Evolutionary conservation across 2,888 invertebrate genomes (phyloP).

Genomic region (Andricus quercusramuli): DNA sequence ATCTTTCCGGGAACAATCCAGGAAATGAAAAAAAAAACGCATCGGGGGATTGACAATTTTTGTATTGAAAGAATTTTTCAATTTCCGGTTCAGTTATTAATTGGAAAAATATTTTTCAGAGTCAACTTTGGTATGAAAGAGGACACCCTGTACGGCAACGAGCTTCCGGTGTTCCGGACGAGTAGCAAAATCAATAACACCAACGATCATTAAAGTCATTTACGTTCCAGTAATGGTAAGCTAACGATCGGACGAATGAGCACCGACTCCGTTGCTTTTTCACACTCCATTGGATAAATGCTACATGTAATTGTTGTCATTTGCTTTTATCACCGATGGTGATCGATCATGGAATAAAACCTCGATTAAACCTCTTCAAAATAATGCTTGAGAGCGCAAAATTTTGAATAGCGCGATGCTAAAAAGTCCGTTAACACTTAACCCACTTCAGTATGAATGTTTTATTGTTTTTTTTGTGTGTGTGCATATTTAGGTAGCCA

Average conservation of each 20-base stretch:
- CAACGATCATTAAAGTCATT: constrained; percentile 64
- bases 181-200: constrained; percentile 63
- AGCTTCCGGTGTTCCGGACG: constrained; percentile 47
- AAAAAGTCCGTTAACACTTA: neutral
- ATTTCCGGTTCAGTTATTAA: neutral
- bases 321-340: constrained; percentile 29
- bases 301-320: constrained; percentile 42
- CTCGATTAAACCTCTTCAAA: constrained; percentile 4
- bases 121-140: constrained; percentile 13
- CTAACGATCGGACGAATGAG: constrained; percentile 36
- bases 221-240: constrained; percentile 56
- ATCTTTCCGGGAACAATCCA: neutral
- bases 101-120: constrained; percentile 9
- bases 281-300: constrained; percentile 42
- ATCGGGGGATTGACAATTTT: neutral
- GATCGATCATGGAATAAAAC: neutral
- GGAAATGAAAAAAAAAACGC: constrained; percentile 14
- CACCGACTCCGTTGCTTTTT: constrained; percentile 40
- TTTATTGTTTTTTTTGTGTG: neutral
- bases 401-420: neutral
- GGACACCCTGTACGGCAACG: constrained; percentile 50
- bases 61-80: neutral
- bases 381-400: neutral
- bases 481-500: neutral
- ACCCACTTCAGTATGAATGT: neutral